These are phyloP conservation scores for Dendroctonus valens DNA, from an alignment of 1,140 invertebrate species.

Conservation along the genomic window DNA sequence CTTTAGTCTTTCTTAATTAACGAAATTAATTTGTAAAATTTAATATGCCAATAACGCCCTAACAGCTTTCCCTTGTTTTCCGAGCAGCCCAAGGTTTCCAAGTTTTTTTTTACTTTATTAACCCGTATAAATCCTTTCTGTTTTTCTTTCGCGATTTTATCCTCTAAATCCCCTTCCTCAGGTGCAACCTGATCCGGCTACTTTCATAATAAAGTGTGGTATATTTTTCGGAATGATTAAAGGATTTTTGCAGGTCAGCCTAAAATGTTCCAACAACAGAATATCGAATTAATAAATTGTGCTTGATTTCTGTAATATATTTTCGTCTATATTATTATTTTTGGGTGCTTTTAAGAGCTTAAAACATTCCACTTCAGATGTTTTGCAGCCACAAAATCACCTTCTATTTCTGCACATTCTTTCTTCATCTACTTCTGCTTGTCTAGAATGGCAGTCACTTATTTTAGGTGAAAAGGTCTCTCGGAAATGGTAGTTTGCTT, in stretches of 20 bases:
- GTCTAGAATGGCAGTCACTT: too few relatives aligned
- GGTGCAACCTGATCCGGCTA: conserved; percentile 1
- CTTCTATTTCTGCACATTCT: too few relatives aligned
- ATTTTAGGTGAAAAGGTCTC: too few relatives aligned
- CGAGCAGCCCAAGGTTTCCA: not conserved
- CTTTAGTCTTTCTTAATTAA: not conserved
- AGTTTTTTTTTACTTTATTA: conserved; percentile 13
- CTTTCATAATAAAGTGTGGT: not conserved
- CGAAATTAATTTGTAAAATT: conserved; percentile 3
- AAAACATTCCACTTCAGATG: not conserved
- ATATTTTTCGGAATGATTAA: not conserved
- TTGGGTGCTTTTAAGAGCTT: not conserved
- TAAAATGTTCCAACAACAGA: not conserved
- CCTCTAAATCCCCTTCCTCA: conserved; percentile 9
- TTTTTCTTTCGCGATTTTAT: conserved; percentile 4
- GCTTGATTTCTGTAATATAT: not conserved
- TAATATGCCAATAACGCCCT: conserved; percentile 4
- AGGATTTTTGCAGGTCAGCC: not conserved
- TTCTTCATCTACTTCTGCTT: too few relatives aligned
- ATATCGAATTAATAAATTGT: not conserved
- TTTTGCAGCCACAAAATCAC: not conserved
- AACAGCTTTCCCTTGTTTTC: not conserved
- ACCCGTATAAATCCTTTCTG: conserved; percentile 14
- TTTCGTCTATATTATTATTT: not conserved
- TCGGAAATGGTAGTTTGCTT: too few relatives aligned